phyloP scores from a whole-genome alignment of 2,113 vertebrate species.

The Drymodes brunneopygia region DNA sequence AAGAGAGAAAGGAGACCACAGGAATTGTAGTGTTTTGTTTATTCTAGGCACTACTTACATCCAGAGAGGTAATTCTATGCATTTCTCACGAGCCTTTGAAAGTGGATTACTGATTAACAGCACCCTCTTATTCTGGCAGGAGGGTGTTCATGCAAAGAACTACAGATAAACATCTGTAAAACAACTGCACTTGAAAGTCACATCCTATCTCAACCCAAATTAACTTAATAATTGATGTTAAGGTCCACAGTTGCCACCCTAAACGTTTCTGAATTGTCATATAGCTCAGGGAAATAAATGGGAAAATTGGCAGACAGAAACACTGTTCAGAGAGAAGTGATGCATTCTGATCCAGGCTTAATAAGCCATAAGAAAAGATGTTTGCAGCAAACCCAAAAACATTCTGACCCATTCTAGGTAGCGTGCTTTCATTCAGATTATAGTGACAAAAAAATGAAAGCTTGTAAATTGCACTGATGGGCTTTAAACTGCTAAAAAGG shows the following conservation, averaged over 20 bases:
- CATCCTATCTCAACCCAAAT: not conserved
- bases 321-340: not conserved
- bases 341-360: not conserved
- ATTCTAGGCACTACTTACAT: not conserved
- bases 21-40: not conserved
- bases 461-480: not conserved
- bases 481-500: constrained; percentile 15
- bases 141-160: not conserved
- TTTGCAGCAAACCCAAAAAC: not conserved
- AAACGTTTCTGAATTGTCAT: not conserved
- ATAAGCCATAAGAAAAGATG: not conserved
- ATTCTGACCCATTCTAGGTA: not conserved
- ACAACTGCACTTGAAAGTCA: not conserved
- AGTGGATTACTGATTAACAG: constrained; percentile 6
- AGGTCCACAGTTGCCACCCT: not conserved
- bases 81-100: not conserved
- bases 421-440: not conserved
- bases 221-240: not conserved
- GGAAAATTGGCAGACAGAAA: not conserved
- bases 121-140: not conserved
- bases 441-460: not conserved
- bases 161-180: not conserved
- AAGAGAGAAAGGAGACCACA: not conserved
- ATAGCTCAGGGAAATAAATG: not conserved
- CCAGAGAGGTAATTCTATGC: not conserved